Evolutionary conservation across 2,113 vertebrate species (phyloP).

Genomic region (Falco punctatus): DNA sequence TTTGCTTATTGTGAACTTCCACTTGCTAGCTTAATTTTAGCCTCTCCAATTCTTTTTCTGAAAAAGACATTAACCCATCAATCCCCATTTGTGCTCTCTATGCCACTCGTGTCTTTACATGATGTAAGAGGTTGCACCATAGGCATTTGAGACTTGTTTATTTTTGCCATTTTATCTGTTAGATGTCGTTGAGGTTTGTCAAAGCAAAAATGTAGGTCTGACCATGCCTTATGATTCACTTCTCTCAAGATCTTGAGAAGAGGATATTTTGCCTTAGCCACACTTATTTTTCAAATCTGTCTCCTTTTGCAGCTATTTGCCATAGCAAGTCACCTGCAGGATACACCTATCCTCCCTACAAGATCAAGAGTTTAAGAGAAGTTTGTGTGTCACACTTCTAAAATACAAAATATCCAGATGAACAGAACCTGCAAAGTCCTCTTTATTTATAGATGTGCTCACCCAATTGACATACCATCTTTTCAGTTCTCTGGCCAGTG

Average conservation of each 20-base stretch:
- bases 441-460: neutral
- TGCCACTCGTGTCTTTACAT: neutral
- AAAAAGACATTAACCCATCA: neutral
- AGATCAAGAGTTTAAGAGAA: neutral
- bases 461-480: neutral
- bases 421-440: neutral
- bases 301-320: neutral
- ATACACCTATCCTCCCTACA: neutral
- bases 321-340: neutral
- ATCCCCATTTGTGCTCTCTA: neutral
- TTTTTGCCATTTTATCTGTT: neutral
- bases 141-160: neutral
- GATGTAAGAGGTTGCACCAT: neutral
- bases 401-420: neutral
- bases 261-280: neutral
- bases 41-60: neutral
- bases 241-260: neutral
- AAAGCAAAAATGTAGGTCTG: neutral
- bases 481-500: neutral
- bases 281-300: neutral
- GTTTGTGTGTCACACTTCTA: neutral
- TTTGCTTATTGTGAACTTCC: neutral
- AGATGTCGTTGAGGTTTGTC: neutral
- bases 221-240: neutral
- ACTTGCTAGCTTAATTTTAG: neutral